Evolutionary conservation across 2,797 vertebrate species (phyloP).

Genomic region (Ctenosaura bakeri): DNA sequence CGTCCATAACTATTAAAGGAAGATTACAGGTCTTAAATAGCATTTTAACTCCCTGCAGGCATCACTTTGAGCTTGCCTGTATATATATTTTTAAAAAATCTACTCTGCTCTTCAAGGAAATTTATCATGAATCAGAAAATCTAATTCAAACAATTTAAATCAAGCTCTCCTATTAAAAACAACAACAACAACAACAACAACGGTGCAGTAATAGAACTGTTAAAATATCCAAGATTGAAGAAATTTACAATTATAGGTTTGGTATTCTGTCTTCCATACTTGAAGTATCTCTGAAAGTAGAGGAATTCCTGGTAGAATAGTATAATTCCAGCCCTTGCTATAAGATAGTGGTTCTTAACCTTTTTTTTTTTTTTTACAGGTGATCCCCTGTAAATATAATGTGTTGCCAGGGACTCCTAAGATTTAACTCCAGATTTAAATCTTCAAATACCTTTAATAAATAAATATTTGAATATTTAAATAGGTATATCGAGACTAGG

Average conservation of each 20-base stretch:
- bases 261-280: neutral
- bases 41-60: neutral
- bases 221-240: neutral
- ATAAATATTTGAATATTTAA: no score
- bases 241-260: neutral
- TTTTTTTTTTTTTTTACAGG: no score
- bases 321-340: neutral
- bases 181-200: neutral
- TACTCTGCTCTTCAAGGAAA: neutral
- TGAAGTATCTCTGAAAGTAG: neutral
- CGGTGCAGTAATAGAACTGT: neutral
- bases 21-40: neutral
- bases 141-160: neutral
- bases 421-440: no score
- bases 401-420: no score
- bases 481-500: no score
- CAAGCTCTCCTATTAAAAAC: neutral
- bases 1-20: neutral
- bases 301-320: neutral
- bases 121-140: neutral
- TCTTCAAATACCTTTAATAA: no score
- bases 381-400: no score
- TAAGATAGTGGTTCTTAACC: no score
- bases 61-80: no score
- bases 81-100: neutral